Evolutionary conservation across 2,113 vertebrate genomes (phyloP).

Genomic region (Vimba vimba): DNA sequence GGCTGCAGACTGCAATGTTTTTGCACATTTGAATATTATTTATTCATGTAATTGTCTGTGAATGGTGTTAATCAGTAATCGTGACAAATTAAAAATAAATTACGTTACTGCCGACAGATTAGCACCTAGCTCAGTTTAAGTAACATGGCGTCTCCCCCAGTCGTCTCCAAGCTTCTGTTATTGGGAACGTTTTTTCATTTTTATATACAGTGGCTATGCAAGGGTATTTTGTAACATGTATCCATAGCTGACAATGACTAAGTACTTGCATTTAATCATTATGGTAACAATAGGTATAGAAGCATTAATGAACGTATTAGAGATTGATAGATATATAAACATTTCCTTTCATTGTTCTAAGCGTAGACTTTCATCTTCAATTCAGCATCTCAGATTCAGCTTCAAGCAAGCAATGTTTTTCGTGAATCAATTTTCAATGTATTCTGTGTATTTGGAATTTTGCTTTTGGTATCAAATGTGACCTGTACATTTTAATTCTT

Average conservation of each 20-base stretch:
- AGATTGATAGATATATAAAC: not conserved
- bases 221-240: constrained; percentile 25
- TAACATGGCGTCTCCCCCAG: not conserved
- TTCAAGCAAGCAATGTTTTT: not conserved
- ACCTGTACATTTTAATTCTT: not conserved
- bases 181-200: constrained; percentile 20
- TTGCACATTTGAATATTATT: constrained; percentile 38
- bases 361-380: not conserved
- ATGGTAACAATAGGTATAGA: not conserved
- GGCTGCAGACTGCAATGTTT: constrained; percentile 29
- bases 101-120: constrained; percentile 38
- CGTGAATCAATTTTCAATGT: constrained; percentile 6
- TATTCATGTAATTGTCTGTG: constrained; percentile 38
- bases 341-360: constrained; percentile 29
- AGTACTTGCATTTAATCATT: constrained; percentile 8
- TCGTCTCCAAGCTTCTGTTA: not conserved
- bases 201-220: constrained; percentile 45
- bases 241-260: constrained; percentile 9
- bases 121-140: not conserved
- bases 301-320: not conserved
- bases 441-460: constrained; percentile 26
- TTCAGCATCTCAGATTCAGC: not conserved
- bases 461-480: constrained; percentile 35
- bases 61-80: constrained; percentile 28
- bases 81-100: constrained; percentile 22